These are phyloP conservation scores for Lithophane socia DNA, from an alignment of 2,888 invertebrate species.

Conservation along the genomic window DNA sequence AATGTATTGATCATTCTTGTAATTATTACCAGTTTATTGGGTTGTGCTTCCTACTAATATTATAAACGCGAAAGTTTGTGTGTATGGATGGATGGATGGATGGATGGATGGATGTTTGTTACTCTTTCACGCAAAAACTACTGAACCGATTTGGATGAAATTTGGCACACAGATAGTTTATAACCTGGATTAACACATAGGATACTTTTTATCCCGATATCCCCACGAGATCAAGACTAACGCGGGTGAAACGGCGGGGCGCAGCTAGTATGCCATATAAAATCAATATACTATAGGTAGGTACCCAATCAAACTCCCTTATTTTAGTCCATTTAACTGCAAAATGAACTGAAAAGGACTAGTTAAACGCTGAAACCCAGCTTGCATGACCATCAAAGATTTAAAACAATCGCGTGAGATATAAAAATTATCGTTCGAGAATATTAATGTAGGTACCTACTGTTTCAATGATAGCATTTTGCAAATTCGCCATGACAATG, in stretches of 20 bases:
- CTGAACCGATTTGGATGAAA: too few relatives aligned
- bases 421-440: constrained; percentile 21
- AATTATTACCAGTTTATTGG: neutral
- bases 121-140: too few relatives aligned
- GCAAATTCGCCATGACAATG: constrained; percentile 4
- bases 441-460: constrained; percentile 15
- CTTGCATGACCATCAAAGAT: constrained; percentile 32
- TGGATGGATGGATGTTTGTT: too few relatives aligned
- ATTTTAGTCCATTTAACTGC: neutral
- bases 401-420: constrained; percentile 45
- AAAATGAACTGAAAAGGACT: neutral
- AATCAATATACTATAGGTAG: neutral
- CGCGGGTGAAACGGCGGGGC: too few relatives aligned
- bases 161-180: too few relatives aligned
- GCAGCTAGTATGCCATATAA: neutral
- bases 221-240: too few relatives aligned
- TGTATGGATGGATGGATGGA: too few relatives aligned
- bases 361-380: constrained; percentile 17
- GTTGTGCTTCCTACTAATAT: neutral
- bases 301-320: neutral
- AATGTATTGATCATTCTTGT: neutral
- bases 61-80: too few relatives aligned
- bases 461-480: neutral
- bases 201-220: too few relatives aligned
- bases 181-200: too few relatives aligned